Evolutionary conservation across 2,797 vertebrate genomes (phyloP).

Genomic region (Pempheris klunzingeri): DNA sequence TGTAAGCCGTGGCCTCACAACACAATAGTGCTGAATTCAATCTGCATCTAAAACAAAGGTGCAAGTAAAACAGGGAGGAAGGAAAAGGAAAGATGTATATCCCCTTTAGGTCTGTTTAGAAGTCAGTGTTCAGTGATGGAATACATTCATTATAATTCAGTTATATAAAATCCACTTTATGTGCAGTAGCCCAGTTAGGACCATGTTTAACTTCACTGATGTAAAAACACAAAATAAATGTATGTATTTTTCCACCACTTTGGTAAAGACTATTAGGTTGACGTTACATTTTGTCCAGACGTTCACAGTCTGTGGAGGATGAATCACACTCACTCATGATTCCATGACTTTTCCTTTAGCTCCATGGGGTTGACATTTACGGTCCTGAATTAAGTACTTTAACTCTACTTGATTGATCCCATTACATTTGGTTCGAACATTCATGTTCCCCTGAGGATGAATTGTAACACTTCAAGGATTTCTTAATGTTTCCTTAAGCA

Average conservation of each 20-base stretch:
- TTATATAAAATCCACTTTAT: too few relatives aligned
- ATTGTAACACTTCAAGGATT: neutral
- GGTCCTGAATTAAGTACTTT: too few relatives aligned
- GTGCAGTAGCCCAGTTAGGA: neutral
- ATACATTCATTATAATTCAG: conserved; percentile 10
- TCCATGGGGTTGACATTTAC: neutral
- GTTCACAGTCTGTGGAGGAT: neutral
- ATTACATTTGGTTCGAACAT: too few relatives aligned
- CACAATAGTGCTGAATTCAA: conserved; percentile 21
- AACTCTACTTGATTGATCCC: neutral
- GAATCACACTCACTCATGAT: neutral
- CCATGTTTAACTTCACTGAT: neutral
- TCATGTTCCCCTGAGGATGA: neutral
- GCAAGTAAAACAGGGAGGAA: conserved; percentile 2
- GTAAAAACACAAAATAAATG: neutral
- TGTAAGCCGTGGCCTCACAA: conserved; percentile 24
- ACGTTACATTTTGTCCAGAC: neutral
- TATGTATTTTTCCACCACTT: neutral
- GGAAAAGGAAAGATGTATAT: neutral
- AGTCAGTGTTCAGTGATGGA: conserved; percentile 13
- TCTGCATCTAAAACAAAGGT: conserved; percentile 31
- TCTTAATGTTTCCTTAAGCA: neutral
- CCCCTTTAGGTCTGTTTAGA: conserved; percentile 19
- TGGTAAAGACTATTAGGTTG: neutral
- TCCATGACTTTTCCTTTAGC: neutral